Base-by-base conservation (phyloP, 1,140 invertebrate genomes). In the Drosophila funebris region DNA sequence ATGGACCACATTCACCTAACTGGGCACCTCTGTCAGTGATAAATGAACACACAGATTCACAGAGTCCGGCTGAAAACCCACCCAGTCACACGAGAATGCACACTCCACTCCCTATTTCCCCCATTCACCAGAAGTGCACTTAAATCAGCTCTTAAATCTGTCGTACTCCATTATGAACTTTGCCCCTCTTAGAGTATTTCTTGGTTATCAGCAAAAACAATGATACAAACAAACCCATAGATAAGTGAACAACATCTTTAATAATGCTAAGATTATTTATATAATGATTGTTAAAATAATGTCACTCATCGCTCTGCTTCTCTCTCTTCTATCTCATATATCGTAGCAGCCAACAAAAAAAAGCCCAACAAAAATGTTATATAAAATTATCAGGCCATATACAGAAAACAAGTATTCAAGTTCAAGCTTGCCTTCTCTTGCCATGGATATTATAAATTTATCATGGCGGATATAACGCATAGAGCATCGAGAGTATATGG, bases 1-100 rank as follows among this genome's bases (percentile, higher is more conserved):
- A 18, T 63, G 58, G 68, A 70, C 39, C 62, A 56, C 77, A 72
- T 31, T 27, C 74, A 69, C 63, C 53, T 64, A 81, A 81, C 78
- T 71, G 73, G 82, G 56, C 69, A 76, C 66, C 73, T 57, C 73
- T 78, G 69, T 66, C 78, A 71, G 70, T 88, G 78, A 88, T 85
- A 72, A 78, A 82, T 88, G 76, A 78, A 78, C 66, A 76, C 44
- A 27, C 11, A 27, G 22, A 24, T 44, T 20, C 20, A n/a, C 20
- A 22, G 20, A 13, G 20, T 5, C 46, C 66, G 56, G 36, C 56
- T 63, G 44, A 58, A 62, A 76, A 33, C 9, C 64, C 6, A 58
- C 8, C 44, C 54, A 48, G 72, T 83, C 58, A 69, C 62, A 63
- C 67, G 54, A 62, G 63, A 81, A 48, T 81, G 58, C 62, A 74